These are phyloP conservation scores for Epicampocera succincta DNA, from an alignment of 2,888 invertebrate genomes.

Conservation along the genomic window DNA sequence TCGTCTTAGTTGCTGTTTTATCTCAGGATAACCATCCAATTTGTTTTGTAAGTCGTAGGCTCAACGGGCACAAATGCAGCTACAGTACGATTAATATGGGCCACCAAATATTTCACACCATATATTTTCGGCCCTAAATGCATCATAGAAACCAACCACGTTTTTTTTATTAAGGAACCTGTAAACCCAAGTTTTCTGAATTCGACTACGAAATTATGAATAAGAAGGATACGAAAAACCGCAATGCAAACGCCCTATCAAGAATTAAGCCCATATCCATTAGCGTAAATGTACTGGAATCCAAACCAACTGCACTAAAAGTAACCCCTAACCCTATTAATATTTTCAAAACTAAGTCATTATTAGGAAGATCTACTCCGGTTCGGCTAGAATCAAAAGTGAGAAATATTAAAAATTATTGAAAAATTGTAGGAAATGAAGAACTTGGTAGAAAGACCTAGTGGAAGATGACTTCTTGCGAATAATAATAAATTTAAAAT, in stretches of 20 bases:
- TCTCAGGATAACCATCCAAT: no score
- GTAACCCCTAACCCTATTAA: not conserved
- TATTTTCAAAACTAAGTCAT: constrained; percentile 4
- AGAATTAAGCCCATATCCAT: not conserved
- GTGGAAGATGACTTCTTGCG: constrained; percentile 1
- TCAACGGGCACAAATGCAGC: no score
- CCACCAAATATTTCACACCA: no score
- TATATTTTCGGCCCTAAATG: no score
- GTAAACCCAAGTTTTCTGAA: no score
- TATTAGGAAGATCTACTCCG: not conserved
- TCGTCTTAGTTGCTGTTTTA: no score
- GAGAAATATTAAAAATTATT: not conserved
- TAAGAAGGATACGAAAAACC: not conserved
- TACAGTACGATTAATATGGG: no score
- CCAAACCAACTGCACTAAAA: constrained; percentile 8
- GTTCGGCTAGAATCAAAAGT: constrained; percentile 3
- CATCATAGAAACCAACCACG: no score
- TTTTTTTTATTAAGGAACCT: no score
- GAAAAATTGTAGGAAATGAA: not conserved
- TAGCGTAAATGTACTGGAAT: not conserved
- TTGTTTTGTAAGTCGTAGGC: no score
- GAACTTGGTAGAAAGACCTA: not conserved
- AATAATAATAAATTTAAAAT: constrained; percentile 40
- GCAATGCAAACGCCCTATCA: not conserved
- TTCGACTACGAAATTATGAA: no score